phyloP scores from a whole-genome alignment of 2,888 invertebrate genomes.

The Ornithoptera alexandrae region DNA sequence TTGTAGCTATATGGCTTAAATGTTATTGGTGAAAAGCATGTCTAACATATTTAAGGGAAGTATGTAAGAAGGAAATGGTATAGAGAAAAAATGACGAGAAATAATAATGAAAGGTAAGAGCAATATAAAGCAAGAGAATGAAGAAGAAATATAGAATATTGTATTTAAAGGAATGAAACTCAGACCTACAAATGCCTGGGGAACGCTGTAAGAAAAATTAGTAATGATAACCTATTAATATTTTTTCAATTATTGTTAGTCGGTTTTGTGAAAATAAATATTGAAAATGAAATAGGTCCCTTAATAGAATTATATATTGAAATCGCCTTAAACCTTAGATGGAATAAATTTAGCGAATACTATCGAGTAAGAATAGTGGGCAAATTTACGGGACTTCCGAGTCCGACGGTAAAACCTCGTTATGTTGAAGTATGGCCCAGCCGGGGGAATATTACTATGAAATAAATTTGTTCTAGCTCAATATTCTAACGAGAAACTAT shows the following conservation, averaged over 20 bases:
- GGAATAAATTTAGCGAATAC: constrained; percentile 71
- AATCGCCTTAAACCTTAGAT: constrained; percentile 45
- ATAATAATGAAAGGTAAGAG: no score
- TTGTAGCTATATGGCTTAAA: no score
- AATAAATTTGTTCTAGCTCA: constrained; percentile 29
- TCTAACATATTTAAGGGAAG: no score
- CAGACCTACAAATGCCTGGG: no score
- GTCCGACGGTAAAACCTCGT: constrained; percentile 70
- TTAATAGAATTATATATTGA: constrained; percentile 29
- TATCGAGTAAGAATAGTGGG: constrained; percentile 73
- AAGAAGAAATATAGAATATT: no score
- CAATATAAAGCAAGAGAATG: no score
- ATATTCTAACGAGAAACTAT: constrained; percentile 27
- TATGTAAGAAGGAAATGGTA: no score
- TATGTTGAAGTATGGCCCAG: constrained; percentile 71
- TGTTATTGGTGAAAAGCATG: no score
- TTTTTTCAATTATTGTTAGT: background rate
- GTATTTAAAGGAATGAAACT: no score
- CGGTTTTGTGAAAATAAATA: no score
- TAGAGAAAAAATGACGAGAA: no score
- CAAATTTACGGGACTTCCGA: constrained; percentile 69
- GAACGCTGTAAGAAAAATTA: background rate
- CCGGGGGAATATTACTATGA: constrained; percentile 51
- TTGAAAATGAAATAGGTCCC: background rate
- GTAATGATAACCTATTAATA: no score